Conservation (phyloP, 2,888 invertebrate species). For the Callimorpha dominula region DNA sequence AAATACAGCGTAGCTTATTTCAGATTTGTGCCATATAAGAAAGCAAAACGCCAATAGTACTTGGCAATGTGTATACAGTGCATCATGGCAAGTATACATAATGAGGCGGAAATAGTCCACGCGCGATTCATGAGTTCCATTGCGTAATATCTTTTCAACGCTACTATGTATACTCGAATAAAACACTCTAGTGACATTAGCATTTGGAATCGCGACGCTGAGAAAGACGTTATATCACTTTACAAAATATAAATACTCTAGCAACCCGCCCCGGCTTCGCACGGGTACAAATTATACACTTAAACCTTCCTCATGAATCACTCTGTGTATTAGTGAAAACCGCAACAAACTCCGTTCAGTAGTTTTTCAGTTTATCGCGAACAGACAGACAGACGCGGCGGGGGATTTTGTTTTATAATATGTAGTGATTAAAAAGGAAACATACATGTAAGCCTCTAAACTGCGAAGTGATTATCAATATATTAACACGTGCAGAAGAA, state of each 20-base stretch:
- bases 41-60: constrained; percentile 48
- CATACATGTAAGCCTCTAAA: no score
- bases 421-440: no score
- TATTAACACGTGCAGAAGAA: no score
- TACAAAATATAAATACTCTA: neutral
- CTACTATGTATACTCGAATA: constrained; percentile 28
- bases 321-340: no score
- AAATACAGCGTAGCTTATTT: constrained; percentile 34
- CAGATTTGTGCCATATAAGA: constrained; percentile 30
- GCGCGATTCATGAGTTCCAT: constrained; percentile 24
- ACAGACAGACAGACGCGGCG: no score
- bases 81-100: constrained; percentile 29
- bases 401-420: no score
- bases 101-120: constrained; percentile 39
- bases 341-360: no score
- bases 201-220: neutral
- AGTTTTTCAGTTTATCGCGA: no score
- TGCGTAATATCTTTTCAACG: constrained; percentile 32
- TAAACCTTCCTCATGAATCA: no score
- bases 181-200: neutral
- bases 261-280: no score
- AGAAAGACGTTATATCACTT: neutral
- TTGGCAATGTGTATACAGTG: constrained; percentile 30
- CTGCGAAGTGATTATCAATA: no score
- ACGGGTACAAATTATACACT: no score